phyloP scores from a whole-genome alignment of 2,797 vertebrate genomes.

The Alosa sapidissima region DNA sequence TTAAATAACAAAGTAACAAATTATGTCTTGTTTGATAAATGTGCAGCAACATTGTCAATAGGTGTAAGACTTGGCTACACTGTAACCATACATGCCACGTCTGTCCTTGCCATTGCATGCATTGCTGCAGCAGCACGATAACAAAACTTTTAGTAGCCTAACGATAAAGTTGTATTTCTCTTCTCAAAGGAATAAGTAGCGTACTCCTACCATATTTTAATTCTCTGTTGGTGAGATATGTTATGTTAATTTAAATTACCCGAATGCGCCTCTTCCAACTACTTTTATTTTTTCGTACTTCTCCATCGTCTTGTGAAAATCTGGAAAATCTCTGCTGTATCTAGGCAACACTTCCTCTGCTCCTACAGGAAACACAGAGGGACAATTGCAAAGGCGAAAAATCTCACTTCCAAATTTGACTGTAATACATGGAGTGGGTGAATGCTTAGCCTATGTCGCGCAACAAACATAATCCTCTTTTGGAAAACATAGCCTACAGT shows the following conservation, averaged over 20 bases:
- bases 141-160: neutral
- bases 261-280: constrained; percentile 95
- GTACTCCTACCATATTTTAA: neutral
- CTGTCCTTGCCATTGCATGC: neutral
- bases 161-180: neutral
- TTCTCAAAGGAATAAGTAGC: neutral
- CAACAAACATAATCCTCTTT: neutral
- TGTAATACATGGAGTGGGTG: neutral
- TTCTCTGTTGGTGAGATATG: neutral
- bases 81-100: neutral
- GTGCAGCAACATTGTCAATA: neutral
- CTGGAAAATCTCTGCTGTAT: constrained; percentile 61
- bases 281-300: constrained; percentile 98
- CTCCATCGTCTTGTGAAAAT: constrained; percentile 77
- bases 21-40: neutral
- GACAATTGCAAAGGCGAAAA: constrained; percentile 50
- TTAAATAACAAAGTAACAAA: neutral
- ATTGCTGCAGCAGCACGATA: neutral
- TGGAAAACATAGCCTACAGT: neutral
- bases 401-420: neutral
- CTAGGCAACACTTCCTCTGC: constrained; percentile 73
- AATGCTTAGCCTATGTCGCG: too few species aligned
- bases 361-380: constrained; percentile 57
- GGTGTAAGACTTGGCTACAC: neutral
- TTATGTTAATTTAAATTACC: constrained; percentile 75